phyloP scores from a whole-genome alignment of 1,140 invertebrate species.

The Solenopsis invicta region DNA sequence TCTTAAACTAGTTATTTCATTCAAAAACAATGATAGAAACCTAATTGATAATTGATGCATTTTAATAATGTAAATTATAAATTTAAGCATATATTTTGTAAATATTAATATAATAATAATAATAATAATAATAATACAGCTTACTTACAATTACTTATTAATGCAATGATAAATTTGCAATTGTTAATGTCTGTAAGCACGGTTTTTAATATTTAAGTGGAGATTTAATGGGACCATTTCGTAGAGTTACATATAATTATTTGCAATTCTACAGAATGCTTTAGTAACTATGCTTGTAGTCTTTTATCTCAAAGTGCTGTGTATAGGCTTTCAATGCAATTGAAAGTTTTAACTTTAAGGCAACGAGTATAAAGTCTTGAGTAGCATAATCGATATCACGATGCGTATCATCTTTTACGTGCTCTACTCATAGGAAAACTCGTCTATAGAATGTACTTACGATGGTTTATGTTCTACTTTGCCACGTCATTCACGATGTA shows the following conservation, averaged over 20 bases:
- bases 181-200: background rate
- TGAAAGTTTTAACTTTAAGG: conserved; percentile 41
- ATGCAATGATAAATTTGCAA: background rate
- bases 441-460: conserved; percentile 33
- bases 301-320: conserved; percentile 6
- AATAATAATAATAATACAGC: background rate
- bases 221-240: conserved; percentile 18
- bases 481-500: conserved; percentile 29
- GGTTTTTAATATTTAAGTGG: background rate
- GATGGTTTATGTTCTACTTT: conserved; percentile 51
- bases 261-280: conserved; percentile 19
- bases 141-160: background rate
- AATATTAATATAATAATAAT: background rate
- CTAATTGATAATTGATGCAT: background rate
- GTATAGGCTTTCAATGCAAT: conserved; percentile 35
- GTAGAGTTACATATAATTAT: conserved; percentile 39
- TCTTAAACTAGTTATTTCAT: background rate
- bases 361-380: conserved; percentile 27
- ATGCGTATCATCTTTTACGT: conserved; percentile 36
- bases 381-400: conserved; percentile 47
- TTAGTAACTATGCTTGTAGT: background rate
- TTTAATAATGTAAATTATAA: background rate
- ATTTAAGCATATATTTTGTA: background rate
- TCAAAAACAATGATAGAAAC: background rate
- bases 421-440: conserved; percentile 13